Evolutionary conservation across 1,140 invertebrate genomes (phyloP).

Genomic region (Ostrea edulis): DNA sequence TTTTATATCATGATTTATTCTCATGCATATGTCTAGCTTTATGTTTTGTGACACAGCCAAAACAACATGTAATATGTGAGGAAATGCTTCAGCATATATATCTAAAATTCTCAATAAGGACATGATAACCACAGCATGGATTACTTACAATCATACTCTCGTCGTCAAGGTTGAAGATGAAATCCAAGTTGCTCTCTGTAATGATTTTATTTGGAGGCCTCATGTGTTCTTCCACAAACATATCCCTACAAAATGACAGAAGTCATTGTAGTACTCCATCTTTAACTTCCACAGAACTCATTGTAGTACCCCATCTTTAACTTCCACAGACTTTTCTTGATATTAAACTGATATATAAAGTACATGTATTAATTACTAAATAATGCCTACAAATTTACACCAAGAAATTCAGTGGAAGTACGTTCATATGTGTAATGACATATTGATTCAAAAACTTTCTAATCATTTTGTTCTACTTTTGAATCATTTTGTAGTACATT

Average conservation of each 20-base stretch:
- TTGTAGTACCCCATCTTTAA: no score
- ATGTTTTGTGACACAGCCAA: no score
- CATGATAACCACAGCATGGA: not conserved
- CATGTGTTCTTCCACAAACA: constrained; percentile 76
- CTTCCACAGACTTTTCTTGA: no score
- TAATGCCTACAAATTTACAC: not conserved
- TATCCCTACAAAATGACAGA: constrained; percentile 69
- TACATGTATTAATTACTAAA: not conserved
- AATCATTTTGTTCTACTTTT: no score
- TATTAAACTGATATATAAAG: not conserved
- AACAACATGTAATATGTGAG: not conserved
- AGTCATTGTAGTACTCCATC: no score
- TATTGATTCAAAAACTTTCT: no score
- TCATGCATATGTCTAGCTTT: no score
- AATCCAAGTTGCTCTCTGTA: constrained; percentile 75
- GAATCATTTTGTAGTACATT: no score
- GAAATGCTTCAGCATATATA: not conserved
- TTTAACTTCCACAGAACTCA: no score
- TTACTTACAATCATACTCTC: constrained; percentile 66
- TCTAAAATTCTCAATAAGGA: not conserved
- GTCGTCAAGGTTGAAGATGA: constrained; percentile 78
- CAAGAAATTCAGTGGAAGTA: not conserved
- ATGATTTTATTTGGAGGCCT: constrained; percentile 70
- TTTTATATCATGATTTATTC: no score
- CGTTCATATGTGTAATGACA: no score